Conservation (phyloP, 2,113 vertebrate species). For the Ammospiza nelsoni region DNA sequence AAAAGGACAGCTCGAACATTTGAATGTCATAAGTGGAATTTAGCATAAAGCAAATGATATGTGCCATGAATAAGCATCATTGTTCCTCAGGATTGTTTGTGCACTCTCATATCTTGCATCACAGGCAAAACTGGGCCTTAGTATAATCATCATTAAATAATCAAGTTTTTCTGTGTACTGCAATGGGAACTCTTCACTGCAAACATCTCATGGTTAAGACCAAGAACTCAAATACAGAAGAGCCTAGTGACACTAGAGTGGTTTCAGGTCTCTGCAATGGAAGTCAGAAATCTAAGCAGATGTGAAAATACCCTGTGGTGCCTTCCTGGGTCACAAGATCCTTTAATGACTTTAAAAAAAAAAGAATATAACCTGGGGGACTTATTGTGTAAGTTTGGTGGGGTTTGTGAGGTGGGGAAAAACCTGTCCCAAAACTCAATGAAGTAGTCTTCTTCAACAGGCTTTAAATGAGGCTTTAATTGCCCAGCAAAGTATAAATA, state of each 20-base stretch:
- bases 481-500: not conserved
- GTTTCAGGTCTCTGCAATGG: not conserved
- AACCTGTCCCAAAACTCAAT: not conserved
- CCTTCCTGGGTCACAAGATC: not conserved
- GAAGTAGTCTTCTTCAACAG: not conserved
- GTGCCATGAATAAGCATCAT: not conserved
- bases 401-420: not conserved
- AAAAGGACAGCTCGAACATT: not conserved
- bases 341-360: not conserved
- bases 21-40: not conserved
- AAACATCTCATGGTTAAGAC: not conserved
- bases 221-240: not conserved
- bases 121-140: not conserved
- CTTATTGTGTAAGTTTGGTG: not conserved
- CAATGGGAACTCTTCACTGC: not conserved
- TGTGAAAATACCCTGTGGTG: not conserved
- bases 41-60: not conserved
- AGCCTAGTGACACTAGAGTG: not conserved
- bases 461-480: not conserved
- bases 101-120: not conserved
- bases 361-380: not conserved
- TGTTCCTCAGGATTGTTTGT: not conserved
- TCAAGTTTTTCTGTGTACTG: not conserved
- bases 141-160: not conserved
- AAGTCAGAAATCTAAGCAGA: not conserved